Conservation (phyloP, 1,140 invertebrate genomes). For the Tenebrio molitor region DNA sequence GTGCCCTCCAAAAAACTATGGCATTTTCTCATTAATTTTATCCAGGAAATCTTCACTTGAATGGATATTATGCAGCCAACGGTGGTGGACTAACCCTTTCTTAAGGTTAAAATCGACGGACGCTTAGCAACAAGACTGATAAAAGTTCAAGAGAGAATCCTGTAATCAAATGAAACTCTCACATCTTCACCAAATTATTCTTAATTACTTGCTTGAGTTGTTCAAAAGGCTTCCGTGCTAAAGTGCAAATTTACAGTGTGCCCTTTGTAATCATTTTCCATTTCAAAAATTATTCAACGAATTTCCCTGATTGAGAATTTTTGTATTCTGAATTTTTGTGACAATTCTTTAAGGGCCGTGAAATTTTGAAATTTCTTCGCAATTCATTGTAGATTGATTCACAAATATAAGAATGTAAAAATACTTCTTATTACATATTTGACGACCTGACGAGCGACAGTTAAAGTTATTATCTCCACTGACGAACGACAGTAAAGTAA, state of each 20-base stretch:
- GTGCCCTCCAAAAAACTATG: not conserved
- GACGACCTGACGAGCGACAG: too few species aligned
- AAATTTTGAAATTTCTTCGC: too few species aligned
- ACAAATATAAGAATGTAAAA: too few species aligned
- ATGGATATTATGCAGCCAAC: not conserved
- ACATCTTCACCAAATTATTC: slow-evolving; percentile 3
- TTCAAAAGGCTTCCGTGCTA: not conserved
- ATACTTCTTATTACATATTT: too few species aligned
- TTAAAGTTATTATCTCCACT: too few species aligned
- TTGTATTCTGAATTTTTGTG: not conserved
- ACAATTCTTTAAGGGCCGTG: not conserved
- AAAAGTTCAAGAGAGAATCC: not conserved
- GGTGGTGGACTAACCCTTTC: not conserved
- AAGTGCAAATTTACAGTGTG: not conserved
- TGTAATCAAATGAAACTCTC: not conserved
- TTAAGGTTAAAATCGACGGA: not conserved
- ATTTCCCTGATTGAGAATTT: not conserved
- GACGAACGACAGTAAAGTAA: too few species aligned
- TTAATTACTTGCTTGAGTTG: not conserved
- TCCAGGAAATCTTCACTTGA: not conserved
- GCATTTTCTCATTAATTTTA: slow-evolving; percentile 2
- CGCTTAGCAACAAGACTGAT: not conserved
- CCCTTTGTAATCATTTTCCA: not conserved
- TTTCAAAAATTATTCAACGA: not conserved
- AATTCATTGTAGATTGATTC: too few species aligned